Conservation (phyloP, 1,140 invertebrate genomes). For the Procambarus virginalis region DNA sequence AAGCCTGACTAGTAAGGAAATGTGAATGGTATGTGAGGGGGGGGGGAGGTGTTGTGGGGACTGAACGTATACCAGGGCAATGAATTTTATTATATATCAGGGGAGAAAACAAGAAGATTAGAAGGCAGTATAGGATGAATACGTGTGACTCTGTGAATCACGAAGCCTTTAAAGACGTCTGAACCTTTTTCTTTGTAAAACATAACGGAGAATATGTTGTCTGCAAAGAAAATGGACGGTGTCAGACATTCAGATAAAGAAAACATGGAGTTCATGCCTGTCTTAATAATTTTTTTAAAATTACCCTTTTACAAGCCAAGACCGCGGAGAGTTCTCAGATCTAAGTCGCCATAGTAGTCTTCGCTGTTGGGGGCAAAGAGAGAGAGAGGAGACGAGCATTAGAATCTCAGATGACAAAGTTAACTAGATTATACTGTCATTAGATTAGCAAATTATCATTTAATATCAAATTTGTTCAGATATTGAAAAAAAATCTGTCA, state of each 20-base stretch:
- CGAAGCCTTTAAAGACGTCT: too few relatives aligned
- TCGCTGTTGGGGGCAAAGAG: constrained; percentile 18
- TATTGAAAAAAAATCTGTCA: neutral
- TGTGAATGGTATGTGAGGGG: neutral
- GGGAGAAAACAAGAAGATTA: too few relatives aligned
- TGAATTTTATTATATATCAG: too few relatives aligned
- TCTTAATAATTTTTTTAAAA: too few relatives aligned
- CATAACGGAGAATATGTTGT: neutral
- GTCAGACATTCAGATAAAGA: neutral
- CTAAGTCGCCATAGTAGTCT: constrained; percentile 57
- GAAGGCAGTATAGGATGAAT: too few relatives aligned
- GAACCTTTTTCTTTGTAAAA: too few relatives aligned
- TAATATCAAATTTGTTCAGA: neutral
- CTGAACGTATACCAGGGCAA: too few relatives aligned
- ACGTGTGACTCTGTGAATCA: too few relatives aligned
- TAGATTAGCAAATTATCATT: neutral
- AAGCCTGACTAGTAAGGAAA: neutral
- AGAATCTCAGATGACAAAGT: neutral
- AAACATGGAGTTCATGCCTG: neutral
- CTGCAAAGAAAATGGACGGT: neutral
- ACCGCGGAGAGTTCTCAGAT: constrained; percentile 78
- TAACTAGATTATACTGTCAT: neutral
- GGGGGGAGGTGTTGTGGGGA: neutral
- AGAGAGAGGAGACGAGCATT: neutral
- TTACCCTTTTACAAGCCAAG: constrained; percentile 33